These are phyloP conservation scores for Cryptophagus acutangulus DNA, from an alignment of 2,888 invertebrate species.

Conservation along the genomic window DNA sequence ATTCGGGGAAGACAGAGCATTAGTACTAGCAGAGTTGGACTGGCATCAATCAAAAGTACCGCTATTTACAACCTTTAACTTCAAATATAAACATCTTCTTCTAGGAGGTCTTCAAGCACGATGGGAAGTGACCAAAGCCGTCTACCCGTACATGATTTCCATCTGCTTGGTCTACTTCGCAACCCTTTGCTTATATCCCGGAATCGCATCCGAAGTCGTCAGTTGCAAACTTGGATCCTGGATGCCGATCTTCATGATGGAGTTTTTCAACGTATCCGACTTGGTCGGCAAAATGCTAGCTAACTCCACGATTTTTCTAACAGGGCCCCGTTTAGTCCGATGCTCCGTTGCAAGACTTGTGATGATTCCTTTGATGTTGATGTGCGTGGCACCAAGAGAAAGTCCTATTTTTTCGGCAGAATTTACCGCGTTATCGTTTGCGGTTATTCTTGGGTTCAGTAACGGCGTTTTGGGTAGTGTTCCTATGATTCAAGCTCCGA, in stretches of 20 bases:
- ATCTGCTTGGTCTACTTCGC: slow-evolving; percentile 86
- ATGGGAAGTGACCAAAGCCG: slow-evolving; percentile 75
- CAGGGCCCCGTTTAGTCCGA: slow-evolving; percentile 69
- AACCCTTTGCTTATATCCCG: slow-evolving; percentile 84
- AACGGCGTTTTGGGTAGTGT: slow-evolving; percentile 88
- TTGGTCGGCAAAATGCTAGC: slow-evolving; percentile 75
- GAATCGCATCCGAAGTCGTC: slow-evolving; percentile 82
- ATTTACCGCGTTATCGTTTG: slow-evolving; percentile 62
- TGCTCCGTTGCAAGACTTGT: slow-evolving; percentile 68
- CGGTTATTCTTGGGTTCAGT: slow-evolving; percentile 69
- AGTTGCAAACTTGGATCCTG: slow-evolving; percentile 79
- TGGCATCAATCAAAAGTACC: slow-evolving; percentile 53
- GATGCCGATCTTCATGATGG: slow-evolving; percentile 91
- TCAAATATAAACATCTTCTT: slow-evolving; percentile 20
- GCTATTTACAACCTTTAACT: background rate
- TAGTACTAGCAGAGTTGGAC: slow-evolving; percentile 47
- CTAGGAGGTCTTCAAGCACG: slow-evolving; percentile 67
- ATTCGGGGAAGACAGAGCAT: slow-evolving; percentile 55
- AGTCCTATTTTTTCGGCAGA: slow-evolving; percentile 69
- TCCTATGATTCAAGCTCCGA: slow-evolving; percentile 89
- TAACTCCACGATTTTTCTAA: slow-evolving; percentile 79
- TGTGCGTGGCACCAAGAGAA: slow-evolving; percentile 75
- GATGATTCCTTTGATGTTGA: slow-evolving; percentile 73
- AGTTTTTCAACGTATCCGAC: slow-evolving; percentile 82
- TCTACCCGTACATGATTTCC: slow-evolving; percentile 87